A percentile compares a stretch with the other conserved stretches of the same genome.
Conservation (phyloP, 1,140 invertebrate genomes). For the Drosophila insularis region DNA sequence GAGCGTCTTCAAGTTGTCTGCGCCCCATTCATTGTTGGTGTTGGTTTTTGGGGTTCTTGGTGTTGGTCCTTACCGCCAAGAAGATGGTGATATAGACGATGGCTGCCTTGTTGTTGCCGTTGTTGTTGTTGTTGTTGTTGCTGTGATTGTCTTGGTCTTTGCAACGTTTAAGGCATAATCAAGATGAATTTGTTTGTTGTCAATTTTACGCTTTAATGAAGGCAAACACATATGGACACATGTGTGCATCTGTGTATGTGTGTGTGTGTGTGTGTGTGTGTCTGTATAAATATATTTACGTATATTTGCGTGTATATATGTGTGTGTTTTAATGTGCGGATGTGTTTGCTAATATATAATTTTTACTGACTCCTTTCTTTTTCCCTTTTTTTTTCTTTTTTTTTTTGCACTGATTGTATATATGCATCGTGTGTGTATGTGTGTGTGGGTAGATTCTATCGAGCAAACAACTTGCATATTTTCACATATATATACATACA, state of each 20-base stretch:
- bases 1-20: constrained; percentile 32
- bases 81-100: neutral
- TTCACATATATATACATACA: neutral
- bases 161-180: constrained; percentile 56
- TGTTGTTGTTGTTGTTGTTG: constrained; percentile 10
- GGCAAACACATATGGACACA: constrained; percentile 32
- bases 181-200: constrained; percentile 64
- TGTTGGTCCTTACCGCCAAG: neutral
- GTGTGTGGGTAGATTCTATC: constrained; percentile 1
- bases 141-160: constrained; percentile 28
- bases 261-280: neutral
- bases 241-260: neutral
- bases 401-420: neutral
- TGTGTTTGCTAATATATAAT: constrained; percentile 27
- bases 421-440: neutral
- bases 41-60: constrained; percentile 10
- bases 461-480: constrained; percentile 10
- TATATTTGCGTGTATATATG: neutral
- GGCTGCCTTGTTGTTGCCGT: neutral
- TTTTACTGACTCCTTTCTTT: constrained; percentile 20
- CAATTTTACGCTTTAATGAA: constrained; percentile 63
- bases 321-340: constrained; percentile 1
- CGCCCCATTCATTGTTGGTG: constrained; percentile 3
- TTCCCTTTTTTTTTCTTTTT: neutral
- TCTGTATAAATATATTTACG: constrained; percentile 15